phyloP scores from a whole-genome alignment of 2,888 invertebrate genomes.

The Dyspetes luteomarginatus region DNA sequence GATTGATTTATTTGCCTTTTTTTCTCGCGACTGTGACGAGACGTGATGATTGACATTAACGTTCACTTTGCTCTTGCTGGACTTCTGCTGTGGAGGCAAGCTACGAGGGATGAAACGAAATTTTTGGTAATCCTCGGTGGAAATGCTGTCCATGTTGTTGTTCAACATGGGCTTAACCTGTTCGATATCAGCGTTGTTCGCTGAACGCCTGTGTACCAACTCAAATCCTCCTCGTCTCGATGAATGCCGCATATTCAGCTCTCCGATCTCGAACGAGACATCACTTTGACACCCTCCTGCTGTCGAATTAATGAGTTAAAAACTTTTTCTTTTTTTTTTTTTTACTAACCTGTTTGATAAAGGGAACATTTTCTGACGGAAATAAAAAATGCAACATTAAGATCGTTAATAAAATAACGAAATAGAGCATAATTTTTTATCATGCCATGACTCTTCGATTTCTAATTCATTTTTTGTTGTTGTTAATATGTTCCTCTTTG shows the following conservation, averaged over 20 bases:
- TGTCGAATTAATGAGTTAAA: slow-evolving; percentile 3
- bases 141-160: not conserved
- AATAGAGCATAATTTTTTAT: too few relatives aligned
- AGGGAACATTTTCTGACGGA: too few relatives aligned
- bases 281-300: slow-evolving; percentile 20
- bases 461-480: too few relatives aligned
- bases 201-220: not conserved
- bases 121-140: slow-evolving; percentile 37
- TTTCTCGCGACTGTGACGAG: slow-evolving; percentile 1
- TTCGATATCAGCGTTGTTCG: slow-evolving; percentile 8
- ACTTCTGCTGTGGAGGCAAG: not conserved
- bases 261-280: not conserved
- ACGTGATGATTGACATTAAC: slow-evolving; percentile 43
- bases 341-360: too few relatives aligned
- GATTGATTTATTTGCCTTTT: slow-evolving; percentile 32
- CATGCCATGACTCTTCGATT: too few relatives aligned
- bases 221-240: slow-evolving; percentile 12
- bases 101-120: slow-evolving; percentile 4
- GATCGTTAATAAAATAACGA: too few relatives aligned
- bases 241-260: slow-evolving; percentile 9
- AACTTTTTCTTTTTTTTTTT: not conserved
- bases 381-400: too few relatives aligned
- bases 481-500: too few relatives aligned
- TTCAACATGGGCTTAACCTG: slow-evolving; percentile 31
- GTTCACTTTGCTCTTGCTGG: slow-evolving; percentile 44